phyloP scores from a whole-genome alignment of 64 coral and sea anemone genomes.

The Pocillopora verrucosa region DNA sequence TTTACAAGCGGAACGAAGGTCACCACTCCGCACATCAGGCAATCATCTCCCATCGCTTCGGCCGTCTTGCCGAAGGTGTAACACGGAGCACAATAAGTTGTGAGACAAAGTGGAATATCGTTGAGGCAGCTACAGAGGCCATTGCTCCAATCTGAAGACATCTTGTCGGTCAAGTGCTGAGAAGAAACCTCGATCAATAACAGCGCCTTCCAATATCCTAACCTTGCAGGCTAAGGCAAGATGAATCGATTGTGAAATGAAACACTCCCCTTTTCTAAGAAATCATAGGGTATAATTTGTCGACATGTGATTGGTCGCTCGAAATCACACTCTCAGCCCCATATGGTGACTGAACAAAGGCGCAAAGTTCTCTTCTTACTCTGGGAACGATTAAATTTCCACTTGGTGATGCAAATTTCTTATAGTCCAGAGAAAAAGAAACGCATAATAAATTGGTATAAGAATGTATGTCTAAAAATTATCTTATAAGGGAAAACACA shows the following conservation, averaged over 20 bases:
- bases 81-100: slow-evolving; percentile 65
- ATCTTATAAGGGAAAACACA: too few species aligned
- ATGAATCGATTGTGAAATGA: background rate
- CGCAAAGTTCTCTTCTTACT: too few species aligned
- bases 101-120: slow-evolving; percentile 72
- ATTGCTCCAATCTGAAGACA: slow-evolving; percentile 14
- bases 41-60: slow-evolving; percentile 89
- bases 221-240: too few species aligned
- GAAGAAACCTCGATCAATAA: background rate
- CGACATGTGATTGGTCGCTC: background rate
- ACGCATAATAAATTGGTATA: too few species aligned
- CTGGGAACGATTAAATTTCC: too few species aligned
- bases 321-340: background rate
- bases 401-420: too few species aligned
- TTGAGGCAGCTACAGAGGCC: slow-evolving; percentile 65
- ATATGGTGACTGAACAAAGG: background rate
- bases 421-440: too few species aligned
- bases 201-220: background rate
- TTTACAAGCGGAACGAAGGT: slow-evolving; percentile 64
- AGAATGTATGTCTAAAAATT: too few species aligned
- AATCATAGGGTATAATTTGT: background rate
- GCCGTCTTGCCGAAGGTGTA: slow-evolving; percentile 91
- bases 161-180: background rate
- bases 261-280: background rate
- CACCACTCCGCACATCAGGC: slow-evolving; percentile 77